Conservation (phyloP, 2,888 invertebrate species). For the Parnassius glacialis region DNA sequence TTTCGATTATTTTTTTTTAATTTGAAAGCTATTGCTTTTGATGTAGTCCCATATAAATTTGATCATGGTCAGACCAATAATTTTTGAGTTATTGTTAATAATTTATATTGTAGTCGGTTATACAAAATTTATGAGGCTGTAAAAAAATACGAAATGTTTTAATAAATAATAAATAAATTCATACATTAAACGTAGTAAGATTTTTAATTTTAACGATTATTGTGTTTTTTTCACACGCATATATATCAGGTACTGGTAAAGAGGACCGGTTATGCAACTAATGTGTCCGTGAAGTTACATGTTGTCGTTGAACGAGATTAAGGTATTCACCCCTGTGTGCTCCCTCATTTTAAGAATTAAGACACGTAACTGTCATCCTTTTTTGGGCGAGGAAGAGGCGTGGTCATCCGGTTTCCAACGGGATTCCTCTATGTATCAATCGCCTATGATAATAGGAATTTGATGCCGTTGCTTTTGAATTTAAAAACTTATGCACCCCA, state of each 20-base stretch:
- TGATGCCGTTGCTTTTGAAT: conserved; percentile 48
- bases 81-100: too few species aligned
- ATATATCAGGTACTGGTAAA: conserved; percentile 10
- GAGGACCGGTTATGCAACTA: conserved; percentile 12
- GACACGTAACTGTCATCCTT: conserved; percentile 59
- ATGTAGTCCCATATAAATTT: too few species aligned
- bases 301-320: conserved; percentile 8
- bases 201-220: not conserved
- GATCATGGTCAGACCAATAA: too few species aligned
- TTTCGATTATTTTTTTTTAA: too few species aligned
- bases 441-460: conserved; percentile 53
- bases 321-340: conserved; percentile 40
- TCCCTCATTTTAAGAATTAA: conserved; percentile 42
- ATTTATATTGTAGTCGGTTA: too few species aligned
- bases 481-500: conserved; percentile 14
- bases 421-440: conserved; percentile 44
- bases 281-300: conserved; percentile 19
- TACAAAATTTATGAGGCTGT: too few species aligned
- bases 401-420: conserved; percentile 66
- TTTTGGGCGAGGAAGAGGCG: conserved; percentile 68
- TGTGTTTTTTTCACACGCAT: conserved; percentile 7
- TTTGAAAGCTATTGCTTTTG: too few species aligned
- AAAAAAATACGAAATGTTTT: too few species aligned
- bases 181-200: too few species aligned
- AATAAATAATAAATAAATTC: too few species aligned